These are phyloP conservation scores for Halictus quadricinctus DNA, from an alignment of 2,888 invertebrate species.

Conservation along the genomic window DNA sequence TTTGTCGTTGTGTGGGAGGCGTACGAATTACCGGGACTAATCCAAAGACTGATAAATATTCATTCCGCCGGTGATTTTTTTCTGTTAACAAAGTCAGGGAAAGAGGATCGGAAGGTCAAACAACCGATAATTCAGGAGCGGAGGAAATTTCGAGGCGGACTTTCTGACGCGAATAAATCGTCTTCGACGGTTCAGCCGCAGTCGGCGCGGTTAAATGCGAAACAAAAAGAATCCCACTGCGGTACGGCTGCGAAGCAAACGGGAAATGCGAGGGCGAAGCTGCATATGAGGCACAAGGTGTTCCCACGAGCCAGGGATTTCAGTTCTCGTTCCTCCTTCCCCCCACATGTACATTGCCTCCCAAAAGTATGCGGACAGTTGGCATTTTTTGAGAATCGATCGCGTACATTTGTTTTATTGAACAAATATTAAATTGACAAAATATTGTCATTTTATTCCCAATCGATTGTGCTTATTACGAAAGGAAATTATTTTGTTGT, in stretches of 20 bases:
- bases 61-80: constrained; percentile 16
- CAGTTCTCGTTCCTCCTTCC: neutral
- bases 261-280: constrained; percentile 13
- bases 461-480: too few species aligned
- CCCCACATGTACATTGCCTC: neutral
- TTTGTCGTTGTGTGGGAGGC: neutral
- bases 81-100: constrained; percentile 25
- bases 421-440: too few species aligned
- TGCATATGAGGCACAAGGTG: constrained; percentile 45
- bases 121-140: constrained; percentile 43
- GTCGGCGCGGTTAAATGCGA: neutral
- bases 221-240: constrained; percentile 43
- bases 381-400: neutral
- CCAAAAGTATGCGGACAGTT: neutral
- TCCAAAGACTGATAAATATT: constrained; percentile 53
- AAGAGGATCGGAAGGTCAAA: constrained; percentile 47
- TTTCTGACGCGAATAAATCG: constrained; percentile 51
- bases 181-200: constrained; percentile 36
- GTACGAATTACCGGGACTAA: constrained; percentile 42
- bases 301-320: neutral
- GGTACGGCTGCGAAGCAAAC: constrained; percentile 4
- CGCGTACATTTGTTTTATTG: neutral
- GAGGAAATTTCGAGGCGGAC: constrained; percentile 20
- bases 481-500: too few species aligned
- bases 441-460: too few species aligned